Evolutionary conservation across 1,140 invertebrate genomes (phyloP).

Genomic region (Caenorhabditis remanei): DNA sequence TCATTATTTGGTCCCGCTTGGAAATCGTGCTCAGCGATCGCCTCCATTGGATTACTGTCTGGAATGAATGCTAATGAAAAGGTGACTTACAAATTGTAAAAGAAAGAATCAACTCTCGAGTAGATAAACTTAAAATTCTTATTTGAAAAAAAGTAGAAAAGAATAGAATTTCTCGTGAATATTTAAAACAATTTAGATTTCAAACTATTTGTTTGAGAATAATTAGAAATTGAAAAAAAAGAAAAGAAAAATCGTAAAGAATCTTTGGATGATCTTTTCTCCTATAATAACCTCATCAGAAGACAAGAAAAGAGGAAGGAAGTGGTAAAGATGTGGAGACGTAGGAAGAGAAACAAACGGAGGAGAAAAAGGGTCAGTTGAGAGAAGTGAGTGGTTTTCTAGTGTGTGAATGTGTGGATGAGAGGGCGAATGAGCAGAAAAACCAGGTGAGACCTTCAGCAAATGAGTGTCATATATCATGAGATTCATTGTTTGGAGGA

Average conservation of each 20-base stretch:
- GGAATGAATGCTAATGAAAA: not conserved
- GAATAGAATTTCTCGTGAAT: no score
- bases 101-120: no score
- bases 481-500: no score
- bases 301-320: not conserved
- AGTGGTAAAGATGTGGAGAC: not conserved
- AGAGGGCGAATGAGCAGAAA: no score
- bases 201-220: no score
- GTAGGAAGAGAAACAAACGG: not conserved
- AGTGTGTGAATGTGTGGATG: not conserved
- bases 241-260: not conserved
- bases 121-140: no score
- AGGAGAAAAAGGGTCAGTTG: not conserved
- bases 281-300: not conserved
- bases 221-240: no score
- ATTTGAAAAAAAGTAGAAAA: not conserved
- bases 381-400: not conserved
- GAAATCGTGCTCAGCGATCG: constrained; percentile 97
- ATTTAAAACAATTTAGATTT: no score
- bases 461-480: no score
- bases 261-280: not conserved
- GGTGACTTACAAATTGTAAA: no score
- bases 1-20: constrained; percentile 97
- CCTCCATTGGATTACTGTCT: constrained; percentile 85
- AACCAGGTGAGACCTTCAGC: no score